A percentile compares a stretch with the other conserved stretches of the same genome.
Evolutionary conservation across 2,888 invertebrate genomes (phyloP).

Genomic region (Epirrhoe alternata): DNA sequence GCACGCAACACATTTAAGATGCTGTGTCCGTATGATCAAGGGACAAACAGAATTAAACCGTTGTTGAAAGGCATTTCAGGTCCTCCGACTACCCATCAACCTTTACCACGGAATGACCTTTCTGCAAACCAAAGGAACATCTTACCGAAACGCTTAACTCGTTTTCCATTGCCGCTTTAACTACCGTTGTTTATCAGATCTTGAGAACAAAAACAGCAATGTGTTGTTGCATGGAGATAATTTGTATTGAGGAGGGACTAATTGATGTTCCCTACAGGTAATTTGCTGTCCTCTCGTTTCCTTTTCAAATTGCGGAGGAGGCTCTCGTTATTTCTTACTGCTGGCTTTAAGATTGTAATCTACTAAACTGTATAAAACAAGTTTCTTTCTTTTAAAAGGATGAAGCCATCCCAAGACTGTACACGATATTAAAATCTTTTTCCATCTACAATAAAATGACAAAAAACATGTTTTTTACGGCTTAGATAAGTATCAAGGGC

Average conservation of each 20-base stretch:
- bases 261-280: conserved; percentile 22
- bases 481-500: too few species aligned
- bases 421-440: too few species aligned
- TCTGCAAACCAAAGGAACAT: not conserved
- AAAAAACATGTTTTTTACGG: too few species aligned
- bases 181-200: not conserved
- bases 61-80: conserved; percentile 10
- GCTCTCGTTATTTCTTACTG: conserved; percentile 11
- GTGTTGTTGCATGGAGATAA: not conserved
- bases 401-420: too few species aligned
- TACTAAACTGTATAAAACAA: not conserved
- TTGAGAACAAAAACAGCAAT: conserved; percentile 3
- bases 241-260: conserved; percentile 1
- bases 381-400: too few species aligned
- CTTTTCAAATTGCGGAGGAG: conserved; percentile 30
- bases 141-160: not conserved
- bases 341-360: not conserved
- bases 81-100: conserved; percentile 16
- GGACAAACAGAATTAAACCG: conserved; percentile 8
- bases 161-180: conserved; percentile 2
- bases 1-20: not conserved
- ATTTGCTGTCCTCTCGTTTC: conserved; percentile 30
- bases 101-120: conserved; percentile 8
- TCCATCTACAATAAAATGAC: too few species aligned
- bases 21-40: conserved; percentile 2